These are phyloP conservation scores for Melitaea cinxia DNA, from an alignment of 1,140 invertebrate species.

Conservation along the genomic window DNA sequence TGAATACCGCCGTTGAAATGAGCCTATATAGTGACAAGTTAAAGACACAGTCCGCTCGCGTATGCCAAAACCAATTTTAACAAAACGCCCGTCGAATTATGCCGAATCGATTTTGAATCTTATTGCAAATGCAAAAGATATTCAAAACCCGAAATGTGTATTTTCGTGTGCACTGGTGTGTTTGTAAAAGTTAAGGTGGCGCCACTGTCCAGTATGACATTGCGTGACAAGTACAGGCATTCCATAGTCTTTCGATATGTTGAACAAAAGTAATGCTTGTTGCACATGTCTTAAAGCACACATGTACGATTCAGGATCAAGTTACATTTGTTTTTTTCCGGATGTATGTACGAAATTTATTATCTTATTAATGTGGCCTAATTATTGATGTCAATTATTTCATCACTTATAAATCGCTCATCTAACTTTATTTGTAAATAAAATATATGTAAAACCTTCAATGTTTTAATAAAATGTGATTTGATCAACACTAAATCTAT, in stretches of 20 bases:
- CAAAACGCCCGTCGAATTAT: constrained; percentile 15
- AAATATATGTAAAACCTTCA: too few relatives aligned
- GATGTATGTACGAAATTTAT: background rate
- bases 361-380: background rate
- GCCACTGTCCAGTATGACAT: constrained; percentile 48
- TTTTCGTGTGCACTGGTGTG: constrained; percentile 29
- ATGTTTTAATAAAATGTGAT: too few relatives aligned
- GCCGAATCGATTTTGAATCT: constrained; percentile 23
- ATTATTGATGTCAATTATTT: too few relatives aligned
- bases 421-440: too few relatives aligned
- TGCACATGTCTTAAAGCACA: background rate
- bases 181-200: constrained; percentile 44
- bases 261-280: constrained; percentile 32
- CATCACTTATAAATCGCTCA: too few relatives aligned
- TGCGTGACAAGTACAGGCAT: constrained; percentile 43
- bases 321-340: too few relatives aligned
- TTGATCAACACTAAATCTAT: too few relatives aligned
- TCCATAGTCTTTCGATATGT: constrained; percentile 29
- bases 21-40: constrained; percentile 59
- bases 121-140: constrained; percentile 26
- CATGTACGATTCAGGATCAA: too few relatives aligned
- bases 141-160: constrained; percentile 17
- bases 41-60: constrained; percentile 54
- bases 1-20: constrained; percentile 57
- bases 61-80: constrained; percentile 42